Base-by-base conservation (phyloP, 2,797 vertebrate genomes). In the Myotis myotis region DNA sequence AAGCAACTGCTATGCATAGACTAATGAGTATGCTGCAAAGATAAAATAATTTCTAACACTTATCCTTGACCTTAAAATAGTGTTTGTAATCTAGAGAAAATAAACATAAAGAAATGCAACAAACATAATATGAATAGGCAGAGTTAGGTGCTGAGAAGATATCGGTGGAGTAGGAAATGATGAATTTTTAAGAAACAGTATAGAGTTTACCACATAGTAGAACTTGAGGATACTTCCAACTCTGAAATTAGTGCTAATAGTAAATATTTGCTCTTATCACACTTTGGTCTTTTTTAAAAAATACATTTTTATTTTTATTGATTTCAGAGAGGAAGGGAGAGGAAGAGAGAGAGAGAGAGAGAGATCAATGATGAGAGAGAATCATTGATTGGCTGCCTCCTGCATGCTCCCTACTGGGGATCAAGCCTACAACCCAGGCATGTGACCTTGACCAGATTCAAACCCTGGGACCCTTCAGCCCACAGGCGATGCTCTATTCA, bases 1-100 rank as follows among this genome's bases (percentile, higher is more conserved):
- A 38, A 75, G 49, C 38, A 83, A 20, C 53, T 88, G 19, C 70
- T 96, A 5, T 68, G 25, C 75, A 1, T 93, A 53, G 36, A 80
- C 30, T 74, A 85, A 93, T 76, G 60, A 53, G 19, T 62, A 12
- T 84, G 7, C 57, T 66, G 11, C 49, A 82, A 95, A 81, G 41
- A 64, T 71, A 47, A 87, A 89, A 93, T 68, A 28, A 91, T 72
- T 80, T 78, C 75, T 80, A 23, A 87, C 44, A 19, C 23, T 91
- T 64, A 44, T 19, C 25, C n/a, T 91, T 89, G 22, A 70, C 55
- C 33, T 47, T 38, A 25, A 8, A 82, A 93, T 53, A 38, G 20
- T 68, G 22, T 81, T 68, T 84, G 23, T 51, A 41, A 94, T 44
- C 36, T 19, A 92, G 74, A 91, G 85, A 92, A 96, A 85, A 66